These are phyloP conservation scores for Musca domestica DNA, from an alignment of 1,140 invertebrate genomes.

Conservation along the genomic window DNA sequence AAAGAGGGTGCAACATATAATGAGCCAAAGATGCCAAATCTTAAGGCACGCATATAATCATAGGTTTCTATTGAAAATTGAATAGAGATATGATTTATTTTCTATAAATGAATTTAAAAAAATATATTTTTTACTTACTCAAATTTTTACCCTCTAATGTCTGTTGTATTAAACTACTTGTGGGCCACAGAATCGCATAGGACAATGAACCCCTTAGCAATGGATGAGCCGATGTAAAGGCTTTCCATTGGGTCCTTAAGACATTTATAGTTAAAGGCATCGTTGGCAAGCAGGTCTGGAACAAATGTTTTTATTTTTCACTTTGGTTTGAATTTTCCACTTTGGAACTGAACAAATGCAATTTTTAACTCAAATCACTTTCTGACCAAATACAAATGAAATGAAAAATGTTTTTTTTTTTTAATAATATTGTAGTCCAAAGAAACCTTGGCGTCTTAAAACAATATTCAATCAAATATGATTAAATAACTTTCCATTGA, in stretches of 20 bases:
- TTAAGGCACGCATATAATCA: constrained; percentile 59
- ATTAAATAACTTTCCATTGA: too few relatives aligned
- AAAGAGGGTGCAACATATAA: constrained; percentile 71
- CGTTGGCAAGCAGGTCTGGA: not conserved
- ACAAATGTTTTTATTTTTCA: not conserved
- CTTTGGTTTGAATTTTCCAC: not conserved
- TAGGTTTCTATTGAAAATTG: constrained; percentile 52
- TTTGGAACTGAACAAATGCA: not conserved
- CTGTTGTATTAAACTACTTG: constrained; percentile 64
- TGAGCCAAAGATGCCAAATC: constrained; percentile 69
- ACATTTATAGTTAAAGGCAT: constrained; percentile 17
- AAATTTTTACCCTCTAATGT: constrained; percentile 54
- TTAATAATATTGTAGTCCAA: too few relatives aligned
- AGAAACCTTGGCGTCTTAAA: too few relatives aligned
- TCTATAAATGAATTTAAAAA: constrained; percentile 7
- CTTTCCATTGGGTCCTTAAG: constrained; percentile 24
- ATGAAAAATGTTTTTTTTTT: too few relatives aligned
- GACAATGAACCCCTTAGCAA: constrained; percentile 66
- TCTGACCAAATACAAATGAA: not conserved
- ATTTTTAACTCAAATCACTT: not conserved
- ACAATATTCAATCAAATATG: too few relatives aligned
- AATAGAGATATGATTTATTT: not conserved
- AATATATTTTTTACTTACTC: constrained; percentile 37
- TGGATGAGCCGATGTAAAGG: constrained; percentile 39
- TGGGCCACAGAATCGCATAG: constrained; percentile 71